These are phyloP conservation scores for Bursaphelenchus okinawaensis DNA, from an alignment of 2,888 invertebrate species.

Conservation along the genomic window DNA sequence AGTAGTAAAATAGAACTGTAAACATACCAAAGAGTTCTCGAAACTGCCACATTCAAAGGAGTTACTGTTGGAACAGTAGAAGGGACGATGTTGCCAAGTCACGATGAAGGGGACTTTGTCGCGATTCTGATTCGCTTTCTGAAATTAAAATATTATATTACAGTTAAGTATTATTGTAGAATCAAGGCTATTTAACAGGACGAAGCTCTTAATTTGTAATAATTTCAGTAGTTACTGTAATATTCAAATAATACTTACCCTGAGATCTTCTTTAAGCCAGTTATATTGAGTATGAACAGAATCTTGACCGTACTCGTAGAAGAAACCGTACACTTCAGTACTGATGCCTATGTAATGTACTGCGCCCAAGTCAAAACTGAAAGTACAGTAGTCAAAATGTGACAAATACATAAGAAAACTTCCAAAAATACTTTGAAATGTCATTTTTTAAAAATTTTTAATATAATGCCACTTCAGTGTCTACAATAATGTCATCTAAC, in stretches of 20 bases:
- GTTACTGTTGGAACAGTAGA: conserved; percentile 72
- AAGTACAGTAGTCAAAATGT: no score
- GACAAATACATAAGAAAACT: no score
- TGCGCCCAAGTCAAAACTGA: conserved; percentile 82
- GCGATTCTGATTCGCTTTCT: conserved; percentile 65
- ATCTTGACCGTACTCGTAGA: conserved; percentile 76
- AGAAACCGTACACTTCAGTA: conserved; percentile 85
- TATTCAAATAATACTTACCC: conserved; percentile 23
- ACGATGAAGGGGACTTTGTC: conserved; percentile 73
- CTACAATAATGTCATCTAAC: no score
- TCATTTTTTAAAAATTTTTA: no score
- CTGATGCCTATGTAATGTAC: conserved; percentile 85
- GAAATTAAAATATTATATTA: conserved; percentile 14
- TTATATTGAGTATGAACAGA: conserved; percentile 60
- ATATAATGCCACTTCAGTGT: no score
- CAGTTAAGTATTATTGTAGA: no score
- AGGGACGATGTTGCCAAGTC: conserved; percentile 78
- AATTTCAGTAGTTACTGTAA: neutral
- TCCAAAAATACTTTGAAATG: no score
- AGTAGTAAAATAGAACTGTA: no score
- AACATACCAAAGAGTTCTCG: conserved; percentile 49
- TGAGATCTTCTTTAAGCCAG: conserved; percentile 50
- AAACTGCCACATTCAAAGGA: conserved; percentile 59
- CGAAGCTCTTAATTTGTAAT: neutral
- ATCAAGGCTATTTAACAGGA: no score